Base-by-base conservation (phyloP, 2,113 vertebrate genomes). In the Sylvietta virens region DNA sequence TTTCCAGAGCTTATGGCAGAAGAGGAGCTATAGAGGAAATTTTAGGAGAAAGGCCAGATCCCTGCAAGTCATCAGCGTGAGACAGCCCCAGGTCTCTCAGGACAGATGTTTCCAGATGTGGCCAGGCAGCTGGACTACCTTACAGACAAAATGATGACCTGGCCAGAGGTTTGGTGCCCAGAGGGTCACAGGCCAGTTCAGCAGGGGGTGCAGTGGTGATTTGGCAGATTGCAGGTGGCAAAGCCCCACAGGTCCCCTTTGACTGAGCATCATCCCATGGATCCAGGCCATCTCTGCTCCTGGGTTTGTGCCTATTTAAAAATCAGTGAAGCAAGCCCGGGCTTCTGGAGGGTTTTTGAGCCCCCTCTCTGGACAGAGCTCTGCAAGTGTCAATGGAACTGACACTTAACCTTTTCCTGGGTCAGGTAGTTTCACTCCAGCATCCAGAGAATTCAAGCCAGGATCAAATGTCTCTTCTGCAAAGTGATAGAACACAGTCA, bases 31-130 rank as follows among this genome's bases (percentile, higher is more conserved):
- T 0, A 80, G 76, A n/a, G 83, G 45, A 37, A 65, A 57, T 77
- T 83, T 80, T 37, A 86, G 91, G 93, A 92, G 67, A 28, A 79
- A 77, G 0, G 20, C 80, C 91, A 86, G 76, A 77, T 65, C 76
- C 50, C 62, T 86, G 89, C 71, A 83, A 86, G 37, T 4, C 4
- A 0, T 86, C 80, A 69, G 37, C 3, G 0, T 14, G 54, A 80
- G 50, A 47, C 66, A 72, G 17, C 40, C 71, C 76, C 58, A 56
- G 62, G 45, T 28, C 19, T 61, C 62, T 69, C 64, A 8, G 33
- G 60, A 27, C 67, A 92, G 94, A 80, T 62, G 77, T 92, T 91
- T 61, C 80, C 93, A 95, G 83, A 60, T 86, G 80, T 70, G 54
- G 37, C 24, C 79, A 50, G 67, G 31, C 73, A 79, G 51, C 69